Evolutionary conservation across 2,113 vertebrate species (phyloP).

Genomic region (Perca schrenkii): DNA sequence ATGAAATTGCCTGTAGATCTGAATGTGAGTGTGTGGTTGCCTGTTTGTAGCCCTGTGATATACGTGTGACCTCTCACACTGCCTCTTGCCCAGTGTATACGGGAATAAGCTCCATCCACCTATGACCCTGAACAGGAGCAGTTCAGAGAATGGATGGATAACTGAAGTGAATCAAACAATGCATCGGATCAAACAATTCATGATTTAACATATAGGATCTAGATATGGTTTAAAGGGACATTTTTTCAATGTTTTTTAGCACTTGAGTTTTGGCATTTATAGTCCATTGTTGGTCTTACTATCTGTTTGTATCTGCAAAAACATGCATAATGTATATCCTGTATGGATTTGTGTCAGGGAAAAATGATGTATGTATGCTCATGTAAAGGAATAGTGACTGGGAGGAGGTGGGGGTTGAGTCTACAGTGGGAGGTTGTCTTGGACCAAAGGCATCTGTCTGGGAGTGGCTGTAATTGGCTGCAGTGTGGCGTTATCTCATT

Average conservation of each 20-base stretch:
- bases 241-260: constrained; percentile 8
- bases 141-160: constrained; percentile 19
- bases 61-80: neutral
- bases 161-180: constrained; percentile 29
- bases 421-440: constrained; percentile 71
- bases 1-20: neutral
- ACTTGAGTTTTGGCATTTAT: neutral
- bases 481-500: constrained; percentile 81
- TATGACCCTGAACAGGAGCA: neutral
- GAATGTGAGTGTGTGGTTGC: neutral
- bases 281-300: neutral
- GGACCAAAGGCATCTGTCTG: constrained; percentile 82
- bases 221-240: neutral
- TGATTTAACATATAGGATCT: neutral
- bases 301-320: constrained; percentile 28
- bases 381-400: constrained; percentile 54
- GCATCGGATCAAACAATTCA: constrained; percentile 14
- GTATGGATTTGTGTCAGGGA: constrained; percentile 58
- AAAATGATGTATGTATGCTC: constrained; percentile 65
- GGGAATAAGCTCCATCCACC: neutral
- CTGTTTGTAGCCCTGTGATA: neutral
- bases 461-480: constrained; percentile 85
- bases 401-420: constrained; percentile 38
- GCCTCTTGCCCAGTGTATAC: neutral
- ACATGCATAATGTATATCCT: constrained; percentile 42